Percentiles rank a stretch among this genome's conserved stretches.
These are phyloP conservation scores for Lasiurus cinereus DNA, from an alignment of 2,113 vertebrate genomes.

Conservation along the genomic window DNA sequence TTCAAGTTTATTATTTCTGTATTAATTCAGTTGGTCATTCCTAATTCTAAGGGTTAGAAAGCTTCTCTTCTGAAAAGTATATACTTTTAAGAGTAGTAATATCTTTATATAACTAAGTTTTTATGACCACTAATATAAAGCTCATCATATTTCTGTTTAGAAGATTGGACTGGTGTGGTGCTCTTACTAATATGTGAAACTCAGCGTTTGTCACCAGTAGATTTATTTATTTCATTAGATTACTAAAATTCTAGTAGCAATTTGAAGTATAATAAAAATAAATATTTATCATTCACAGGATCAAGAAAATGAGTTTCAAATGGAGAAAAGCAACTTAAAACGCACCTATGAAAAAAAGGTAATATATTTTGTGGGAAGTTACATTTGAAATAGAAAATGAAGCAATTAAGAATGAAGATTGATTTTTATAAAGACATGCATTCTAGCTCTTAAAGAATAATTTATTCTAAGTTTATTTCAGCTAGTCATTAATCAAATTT, in stretches of 20 bases:
- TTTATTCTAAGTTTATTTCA: constrained; percentile 52
- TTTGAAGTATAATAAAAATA: constrained; percentile 59
- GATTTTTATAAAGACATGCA: constrained; percentile 6
- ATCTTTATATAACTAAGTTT: not conserved
- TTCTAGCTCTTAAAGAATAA: not conserved
- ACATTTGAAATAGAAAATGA: constrained; percentile 7
- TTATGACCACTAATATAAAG: not conserved
- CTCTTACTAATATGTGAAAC: not conserved
- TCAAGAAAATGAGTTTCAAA: constrained; percentile 90
- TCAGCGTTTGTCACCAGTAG: constrained; percentile 4
- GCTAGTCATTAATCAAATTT: constrained; percentile 23
- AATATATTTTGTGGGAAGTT: constrained; percentile 66
- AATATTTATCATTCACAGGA: constrained; percentile 88
- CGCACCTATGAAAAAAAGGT: constrained; percentile 93
- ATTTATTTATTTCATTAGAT: constrained; percentile 23
- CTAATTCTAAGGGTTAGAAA: not conserved
- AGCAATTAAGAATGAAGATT: not conserved
- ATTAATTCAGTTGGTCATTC: not conserved
- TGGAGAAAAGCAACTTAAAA: constrained; percentile 91
- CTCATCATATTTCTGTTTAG: not conserved
- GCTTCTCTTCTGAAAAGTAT: not conserved
- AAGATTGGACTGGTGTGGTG: not conserved
- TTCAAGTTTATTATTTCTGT: constrained; percentile 16
- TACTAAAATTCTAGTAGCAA: not conserved
- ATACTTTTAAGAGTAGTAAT: not conserved